phyloP scores from a whole-genome alignment of 1,140 invertebrate species.

The Drosophila tristis region DNA sequence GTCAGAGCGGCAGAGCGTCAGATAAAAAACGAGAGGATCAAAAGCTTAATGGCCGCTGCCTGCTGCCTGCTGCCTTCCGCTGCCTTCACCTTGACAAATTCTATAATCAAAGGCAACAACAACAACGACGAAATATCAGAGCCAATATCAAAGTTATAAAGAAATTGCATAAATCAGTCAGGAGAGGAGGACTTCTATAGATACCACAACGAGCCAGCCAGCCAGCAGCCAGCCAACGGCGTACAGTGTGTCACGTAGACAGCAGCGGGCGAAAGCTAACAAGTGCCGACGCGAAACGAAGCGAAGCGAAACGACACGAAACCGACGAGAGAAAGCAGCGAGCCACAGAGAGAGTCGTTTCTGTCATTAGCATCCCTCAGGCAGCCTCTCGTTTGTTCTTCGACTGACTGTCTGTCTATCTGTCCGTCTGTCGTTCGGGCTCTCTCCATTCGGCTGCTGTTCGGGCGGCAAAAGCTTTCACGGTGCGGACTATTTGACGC shows the following conservation, averaged over 20 bases:
- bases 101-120: slow-evolving; percentile 30
- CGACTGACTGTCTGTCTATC: neutral
- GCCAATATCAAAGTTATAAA: slow-evolving; percentile 16
- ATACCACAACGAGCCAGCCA: slow-evolving; percentile 4
- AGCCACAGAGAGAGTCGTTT: neutral
- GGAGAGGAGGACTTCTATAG: slow-evolving; percentile 41
- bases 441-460: neutral
- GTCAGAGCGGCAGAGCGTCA: neutral
- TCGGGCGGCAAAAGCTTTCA: slow-evolving; percentile 24
- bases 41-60: no score
- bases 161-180: slow-evolving; percentile 61
- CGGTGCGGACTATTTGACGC: slow-evolving; percentile 54
- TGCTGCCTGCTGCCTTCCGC: slow-evolving; percentile 22
- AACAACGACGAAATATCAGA: slow-evolving; percentile 31
- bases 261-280: slow-evolving; percentile 6
- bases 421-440: neutral
- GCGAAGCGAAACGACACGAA: no score
- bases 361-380: slow-evolving; percentile 21
- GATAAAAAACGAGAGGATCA: no score
- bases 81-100: slow-evolving; percentile 56
- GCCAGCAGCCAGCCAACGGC: no score
- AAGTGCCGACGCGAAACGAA: neutral
- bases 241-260: slow-evolving; percentile 40
- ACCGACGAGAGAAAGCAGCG: no score
- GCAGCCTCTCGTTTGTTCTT: neutral